Evolutionary conservation across 2,888 invertebrate species (phyloP), one percentile per base, ranked within the genome.

Genomic region (Cepaea hortensis): DNA sequence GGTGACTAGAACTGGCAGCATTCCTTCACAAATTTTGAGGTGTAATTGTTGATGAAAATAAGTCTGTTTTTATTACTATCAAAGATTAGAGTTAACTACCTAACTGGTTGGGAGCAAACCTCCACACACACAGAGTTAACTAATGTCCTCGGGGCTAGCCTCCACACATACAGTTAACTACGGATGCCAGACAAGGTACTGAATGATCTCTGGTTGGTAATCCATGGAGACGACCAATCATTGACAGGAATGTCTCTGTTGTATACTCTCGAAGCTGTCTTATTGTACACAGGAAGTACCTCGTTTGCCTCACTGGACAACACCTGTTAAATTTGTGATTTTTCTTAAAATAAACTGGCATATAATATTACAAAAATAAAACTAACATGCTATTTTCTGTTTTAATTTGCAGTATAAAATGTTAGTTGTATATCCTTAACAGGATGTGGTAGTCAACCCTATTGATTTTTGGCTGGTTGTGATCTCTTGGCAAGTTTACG

Each of bases 291-390:
- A 0, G 99, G 99, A 85, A 99, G 95, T 76, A 98, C 95, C 94
- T 99, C 99, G 95, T 98, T 98, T 0, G 99, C 99, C 95, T 99
- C 99, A 95, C 98, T 97, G 4, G 98, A 97, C 87, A 98, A 95
- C 0, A 98, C 98, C 98, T 98, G 95, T 11, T 11, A 55, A 55
- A 55, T 55, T 55, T 55, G 55, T 55, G 4, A 55, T 55, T 55
- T 35, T 9, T 55, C 55, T 55, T 55, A 55, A 55, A 55, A 55
- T 18, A 68, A 68, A 68, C 68, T 68, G 68, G 20, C 68, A 20
- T 18, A 5, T 20, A 5, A 68, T 68, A 18, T 68, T 11, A 20
- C 20, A 9, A 68, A 68, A 68, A 65, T 15, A 65, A 65, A 65
- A 65, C 65, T 55, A 11, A 55, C 55, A 55, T 55, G 55, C 55